Base-by-base conservation (phyloP, 2,888 invertebrate species). In the Lasiommata megera region DNA sequence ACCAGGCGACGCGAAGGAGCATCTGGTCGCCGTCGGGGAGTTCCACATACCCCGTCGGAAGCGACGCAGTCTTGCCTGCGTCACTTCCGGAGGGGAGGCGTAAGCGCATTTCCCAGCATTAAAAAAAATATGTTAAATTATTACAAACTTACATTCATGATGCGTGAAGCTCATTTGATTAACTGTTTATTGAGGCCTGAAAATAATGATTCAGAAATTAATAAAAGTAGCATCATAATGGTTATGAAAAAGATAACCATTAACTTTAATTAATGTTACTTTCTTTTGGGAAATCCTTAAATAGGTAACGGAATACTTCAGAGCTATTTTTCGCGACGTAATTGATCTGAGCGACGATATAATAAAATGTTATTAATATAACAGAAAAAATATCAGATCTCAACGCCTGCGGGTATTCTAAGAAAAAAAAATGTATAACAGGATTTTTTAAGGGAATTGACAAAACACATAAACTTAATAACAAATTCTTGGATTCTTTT, bases 141-240 rank as follows among this genome's bases (percentile, higher is more conserved):
- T n/a, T n/a, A 23, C 5, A 38, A 14, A 86, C 86, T 80, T 69
- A 87, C 87, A 81, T 47, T 83, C 82, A 55, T 82, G 64, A 60
- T 79, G 71, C 58, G 72, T 73, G 75, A 73, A 75, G 69, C 87
- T 87, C 86, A 87, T 87, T 74, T 76, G 70, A 36, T 17, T 40
- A 7, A 29, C 40, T 31, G 38, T 3, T 34, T 11, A 34, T 16
- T 40, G 43, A 16, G 36, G 50, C 51, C 61, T 63, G 63, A 43
- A 63, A 63, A 34, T 23, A 52, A 52, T 12, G 6, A 43, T n/a
- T n/a, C n/a, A n/a, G n/a, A 43, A 1, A 1, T 1, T 3, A 28
- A 12, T n/a, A 18, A 11, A 11, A 23, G 23, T 3, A 23, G 23
- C 2, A 3, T 23, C 5, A 23, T 23, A 23, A 23, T n/a, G n/a